Conservation (phyloP, 2,888 invertebrate species). For the Drosophila neonasuta region DNA sequence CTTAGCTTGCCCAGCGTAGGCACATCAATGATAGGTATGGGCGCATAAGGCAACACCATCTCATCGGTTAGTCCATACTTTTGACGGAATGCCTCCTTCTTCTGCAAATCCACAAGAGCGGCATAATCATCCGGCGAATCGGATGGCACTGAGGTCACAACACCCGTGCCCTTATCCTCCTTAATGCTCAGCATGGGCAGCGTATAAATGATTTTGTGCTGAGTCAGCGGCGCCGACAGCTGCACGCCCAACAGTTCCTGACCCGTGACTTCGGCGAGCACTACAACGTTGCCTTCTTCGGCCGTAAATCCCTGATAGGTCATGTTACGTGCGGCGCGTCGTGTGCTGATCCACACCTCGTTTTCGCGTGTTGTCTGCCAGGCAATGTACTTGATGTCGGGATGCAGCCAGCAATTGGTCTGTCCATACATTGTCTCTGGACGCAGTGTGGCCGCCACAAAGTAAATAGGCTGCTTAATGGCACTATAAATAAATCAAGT, state of each 20-base stretch:
- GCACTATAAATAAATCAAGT: constrained; percentile 49
- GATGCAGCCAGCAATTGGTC: constrained; percentile 99
- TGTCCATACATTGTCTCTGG: constrained; percentile 99
- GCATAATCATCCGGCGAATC: constrained; percentile 99
- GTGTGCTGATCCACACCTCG: constrained; percentile 94
- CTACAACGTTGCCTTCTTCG: constrained; percentile 89
- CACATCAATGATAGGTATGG: constrained; percentile 94
- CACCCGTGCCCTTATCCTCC: constrained; percentile 98
- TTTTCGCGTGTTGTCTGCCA: constrained; percentile 87
- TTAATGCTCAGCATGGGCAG: constrained; percentile 99
- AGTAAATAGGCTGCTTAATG: constrained; percentile 77
- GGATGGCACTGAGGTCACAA: constrained; percentile 98
- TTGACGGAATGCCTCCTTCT: constrained; percentile 94
- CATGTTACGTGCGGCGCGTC: constrained; percentile 96
- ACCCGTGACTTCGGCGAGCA: constrained; percentile 88
- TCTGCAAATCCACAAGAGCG: constrained; percentile 96
- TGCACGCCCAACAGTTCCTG: constrained; percentile 91
- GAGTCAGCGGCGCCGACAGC: constrained; percentile 92
- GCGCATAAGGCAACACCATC: constrained; percentile 86
- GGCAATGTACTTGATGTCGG: constrained; percentile 96
- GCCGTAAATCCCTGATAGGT: constrained; percentile 95
- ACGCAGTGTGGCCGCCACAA: constrained; percentile 98
- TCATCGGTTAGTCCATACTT: constrained; percentile 90
- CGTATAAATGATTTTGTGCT: constrained; percentile 92
- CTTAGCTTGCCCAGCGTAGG: constrained; percentile 93